phyloP scores from a whole-genome alignment of 2,113 vertebrate species.

The Thamnaconus septentrionalis region DNA sequence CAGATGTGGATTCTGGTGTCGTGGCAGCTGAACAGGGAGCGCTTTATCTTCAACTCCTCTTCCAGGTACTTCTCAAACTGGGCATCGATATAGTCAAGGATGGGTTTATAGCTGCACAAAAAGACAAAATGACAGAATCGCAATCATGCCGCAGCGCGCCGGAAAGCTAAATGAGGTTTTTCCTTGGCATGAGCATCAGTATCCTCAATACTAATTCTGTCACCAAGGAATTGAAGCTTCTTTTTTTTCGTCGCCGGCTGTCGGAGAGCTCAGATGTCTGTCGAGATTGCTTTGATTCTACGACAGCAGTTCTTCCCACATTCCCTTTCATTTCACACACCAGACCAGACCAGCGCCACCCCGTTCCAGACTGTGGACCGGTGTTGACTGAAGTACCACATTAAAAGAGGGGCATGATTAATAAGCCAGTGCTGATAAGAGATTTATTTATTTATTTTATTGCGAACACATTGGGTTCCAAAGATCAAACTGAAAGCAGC shows the following conservation, averaged over 20 bases:
- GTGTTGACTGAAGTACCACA: conserved; percentile 14
- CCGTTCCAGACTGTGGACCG: conserved; percentile 1
- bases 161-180: background rate
- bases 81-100: conserved; percentile 93
- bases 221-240: background rate
- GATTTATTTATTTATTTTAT: too few species aligned
- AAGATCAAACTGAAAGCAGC: too few species aligned
- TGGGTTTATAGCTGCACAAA: conserved; percentile 91
- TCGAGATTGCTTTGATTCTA: conserved; percentile 46
- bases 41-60: conserved; percentile 94
- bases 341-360: conserved; percentile 11
- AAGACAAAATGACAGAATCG: conserved; percentile 6
- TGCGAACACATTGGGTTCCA: too few species aligned
- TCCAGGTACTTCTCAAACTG: conserved; percentile 97
- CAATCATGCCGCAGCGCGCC: too few species aligned
- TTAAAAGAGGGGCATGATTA: conserved; percentile 5
- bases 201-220: conserved; percentile 29
- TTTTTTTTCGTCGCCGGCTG: conserved; percentile 30
- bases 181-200: background rate
- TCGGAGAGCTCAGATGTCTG: conserved; percentile 23
- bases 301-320: conserved; percentile 17
- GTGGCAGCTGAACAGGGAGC: conserved; percentile 88
- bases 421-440: background rate
- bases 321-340: conserved; percentile 21
- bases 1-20: conserved; percentile 94